phyloP scores from a whole-genome alignment of 1,140 invertebrate species.

The Drosophila bocki region DNA sequence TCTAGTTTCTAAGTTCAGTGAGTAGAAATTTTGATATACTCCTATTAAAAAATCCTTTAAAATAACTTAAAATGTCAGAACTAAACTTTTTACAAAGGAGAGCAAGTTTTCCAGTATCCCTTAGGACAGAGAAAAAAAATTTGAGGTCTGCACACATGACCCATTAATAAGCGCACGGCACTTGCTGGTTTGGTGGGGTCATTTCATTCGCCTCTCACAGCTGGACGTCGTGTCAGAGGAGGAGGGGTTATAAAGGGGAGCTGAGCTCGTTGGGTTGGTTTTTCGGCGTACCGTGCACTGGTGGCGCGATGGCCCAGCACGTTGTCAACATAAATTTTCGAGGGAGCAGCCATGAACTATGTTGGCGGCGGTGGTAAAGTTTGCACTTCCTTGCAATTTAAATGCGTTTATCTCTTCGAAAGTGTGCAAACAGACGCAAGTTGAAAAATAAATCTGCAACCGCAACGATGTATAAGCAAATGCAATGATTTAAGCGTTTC shows the following conservation, averaged over 20 bases:
- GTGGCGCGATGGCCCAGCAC: slow-evolving; percentile 58
- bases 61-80: background rate
- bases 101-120: background rate
- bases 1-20: too few relatives aligned
- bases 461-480: slow-evolving; percentile 10
- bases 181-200: slow-evolving; percentile 50
- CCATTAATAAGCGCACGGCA: slow-evolving; percentile 74
- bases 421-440: slow-evolving; percentile 49
- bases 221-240: slow-evolving; percentile 4
- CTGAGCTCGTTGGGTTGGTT: background rate
- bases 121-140: slow-evolving; percentile 17
- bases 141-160: slow-evolving; percentile 70
- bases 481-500: slow-evolving; percentile 26
- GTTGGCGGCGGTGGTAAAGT: slow-evolving; percentile 61
- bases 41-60: background rate
- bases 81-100: background rate
- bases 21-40: too few relatives aligned
- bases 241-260: background rate
- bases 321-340: slow-evolving; percentile 78
- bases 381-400: slow-evolving; percentile 68
- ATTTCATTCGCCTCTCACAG: slow-evolving; percentile 49
- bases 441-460: slow-evolving; percentile 27
- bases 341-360: slow-evolving; percentile 33
- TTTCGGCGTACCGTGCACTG: slow-evolving; percentile 16
- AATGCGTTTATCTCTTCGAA: slow-evolving; percentile 73